Percentiles rank a stretch among this genome's conserved stretches.
Conservation (phyloP, 1,140 invertebrate genomes). For the Heliconius hermathena region DNA sequence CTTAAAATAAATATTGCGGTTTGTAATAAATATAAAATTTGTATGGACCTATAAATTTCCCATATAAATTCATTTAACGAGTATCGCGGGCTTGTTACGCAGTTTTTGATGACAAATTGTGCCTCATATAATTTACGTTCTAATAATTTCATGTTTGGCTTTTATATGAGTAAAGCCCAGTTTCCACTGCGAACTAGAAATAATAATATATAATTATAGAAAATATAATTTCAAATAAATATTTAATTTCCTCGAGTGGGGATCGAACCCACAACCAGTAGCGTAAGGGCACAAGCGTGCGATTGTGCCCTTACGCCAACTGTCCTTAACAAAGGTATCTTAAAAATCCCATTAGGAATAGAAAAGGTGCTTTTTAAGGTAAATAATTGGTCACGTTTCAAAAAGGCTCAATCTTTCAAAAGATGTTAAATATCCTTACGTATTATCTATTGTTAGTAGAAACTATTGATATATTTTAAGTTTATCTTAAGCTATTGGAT, state of each 20-base stretch:
- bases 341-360: background rate
- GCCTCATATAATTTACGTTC: constrained; percentile 3
- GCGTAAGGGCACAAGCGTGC: too few relatives aligned
- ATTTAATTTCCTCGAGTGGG: too few relatives aligned
- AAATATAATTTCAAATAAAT: too few relatives aligned
- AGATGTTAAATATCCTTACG: background rate
- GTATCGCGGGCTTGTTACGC: constrained; percentile 30
- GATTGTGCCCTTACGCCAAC: too few relatives aligned
- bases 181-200: too few relatives aligned
- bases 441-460: background rate
- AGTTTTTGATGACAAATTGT: constrained; percentile 24
- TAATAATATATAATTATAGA: too few relatives aligned
- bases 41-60: constrained; percentile 20
- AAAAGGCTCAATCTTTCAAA: background rate
- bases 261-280: too few relatives aligned
- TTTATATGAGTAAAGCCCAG: background rate
- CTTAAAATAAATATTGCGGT: constrained; percentile 26
- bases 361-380: background rate
- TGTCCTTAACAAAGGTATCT: background rate
- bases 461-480: background rate
- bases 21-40: constrained; percentile 32
- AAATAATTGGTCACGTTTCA: constrained; percentile 11
- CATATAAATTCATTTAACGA: constrained; percentile 26
- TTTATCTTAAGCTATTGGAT: background rate
- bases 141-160: background rate